These are phyloP conservation scores for Urocyon cinereoargenteus DNA, from an alignment of 2,797 vertebrate species.

Conservation along the genomic window DNA sequence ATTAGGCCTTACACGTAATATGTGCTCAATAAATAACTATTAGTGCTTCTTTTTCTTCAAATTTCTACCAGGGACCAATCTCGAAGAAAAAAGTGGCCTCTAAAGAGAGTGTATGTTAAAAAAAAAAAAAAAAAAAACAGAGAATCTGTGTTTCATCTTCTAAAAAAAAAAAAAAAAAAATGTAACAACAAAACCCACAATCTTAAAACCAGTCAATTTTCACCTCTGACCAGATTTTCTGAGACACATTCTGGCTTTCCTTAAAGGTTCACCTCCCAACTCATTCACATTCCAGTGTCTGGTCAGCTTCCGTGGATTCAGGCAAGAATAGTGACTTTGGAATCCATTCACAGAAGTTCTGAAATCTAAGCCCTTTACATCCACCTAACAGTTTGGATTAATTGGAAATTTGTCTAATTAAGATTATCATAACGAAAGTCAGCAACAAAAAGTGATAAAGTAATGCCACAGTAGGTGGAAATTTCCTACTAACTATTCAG, in stretches of 20 bases:
- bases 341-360: conserved; percentile 62
- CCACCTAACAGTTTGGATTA: conserved; percentile 43
- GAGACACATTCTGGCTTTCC: neutral
- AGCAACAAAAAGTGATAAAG: conserved; percentile 12
- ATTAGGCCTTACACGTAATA: neutral
- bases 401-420: conserved; percentile 62
- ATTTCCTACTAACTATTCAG: neutral
- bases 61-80: neutral
- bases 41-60: neutral
- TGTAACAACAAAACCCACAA: no score
- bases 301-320: neutral
- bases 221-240: conserved; percentile 33
- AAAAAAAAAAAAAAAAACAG: neutral
- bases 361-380: conserved; percentile 57
- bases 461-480: neutral
- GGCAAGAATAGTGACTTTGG: conserved; percentile 7
- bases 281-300: neutral
- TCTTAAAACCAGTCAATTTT: conserved; percentile 11
- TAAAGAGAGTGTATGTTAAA: neutral
- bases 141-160: neutral
- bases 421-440: conserved; percentile 40
- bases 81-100: neutral
- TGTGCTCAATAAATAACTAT: neutral
- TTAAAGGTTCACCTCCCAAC: neutral
- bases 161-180: conserved; percentile 58